Conservation (phyloP, 2,888 invertebrate species). For the Brenthis daphne region DNA sequence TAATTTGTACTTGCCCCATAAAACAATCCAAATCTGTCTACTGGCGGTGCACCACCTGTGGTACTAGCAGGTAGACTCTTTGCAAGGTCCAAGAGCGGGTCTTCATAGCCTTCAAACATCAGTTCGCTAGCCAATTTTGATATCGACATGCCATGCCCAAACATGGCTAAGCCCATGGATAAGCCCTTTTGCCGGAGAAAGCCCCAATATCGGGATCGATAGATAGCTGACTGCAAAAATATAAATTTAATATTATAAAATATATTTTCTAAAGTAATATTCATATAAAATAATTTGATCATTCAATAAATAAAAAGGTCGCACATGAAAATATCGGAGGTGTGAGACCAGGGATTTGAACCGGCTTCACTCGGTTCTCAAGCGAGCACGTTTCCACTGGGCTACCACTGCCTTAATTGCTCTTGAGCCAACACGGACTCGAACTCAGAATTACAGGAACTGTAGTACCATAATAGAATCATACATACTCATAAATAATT, state of each 20-base stretch:
- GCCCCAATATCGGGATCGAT: conserved; percentile 82
- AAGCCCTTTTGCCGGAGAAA: conserved; percentile 81
- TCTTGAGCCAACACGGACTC: too few relatives aligned
- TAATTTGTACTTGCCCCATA: conserved; percentile 71
- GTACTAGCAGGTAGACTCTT: conserved; percentile 81
- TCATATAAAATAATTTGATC: too few relatives aligned
- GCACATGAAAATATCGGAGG: too few relatives aligned
- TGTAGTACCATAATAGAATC: too few relatives aligned
- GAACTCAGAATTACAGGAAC: too few relatives aligned
- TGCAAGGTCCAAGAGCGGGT: conserved; percentile 86
- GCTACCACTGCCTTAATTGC: too few relatives aligned
- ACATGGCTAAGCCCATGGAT: conserved; percentile 82
- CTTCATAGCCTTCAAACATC: conserved; percentile 91
- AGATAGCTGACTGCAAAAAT: conserved; percentile 81
- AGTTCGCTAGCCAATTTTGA: conserved; percentile 86
- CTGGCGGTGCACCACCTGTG: conserved; percentile 82
- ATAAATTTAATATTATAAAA: conserved; percentile 36
- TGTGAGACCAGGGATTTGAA: too few relatives aligned
- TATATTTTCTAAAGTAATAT: too few relatives aligned
- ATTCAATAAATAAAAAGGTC: too few relatives aligned
- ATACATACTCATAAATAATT: too few relatives aligned
- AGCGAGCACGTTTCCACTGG: too few relatives aligned
- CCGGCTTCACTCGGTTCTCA: too few relatives aligned
- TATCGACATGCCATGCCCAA: conserved; percentile 81
- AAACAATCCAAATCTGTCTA: conserved; percentile 94